These are phyloP conservation scores for Phengaris alcon DNA, from an alignment of 2,888 invertebrate species.

Conservation along the genomic window DNA sequence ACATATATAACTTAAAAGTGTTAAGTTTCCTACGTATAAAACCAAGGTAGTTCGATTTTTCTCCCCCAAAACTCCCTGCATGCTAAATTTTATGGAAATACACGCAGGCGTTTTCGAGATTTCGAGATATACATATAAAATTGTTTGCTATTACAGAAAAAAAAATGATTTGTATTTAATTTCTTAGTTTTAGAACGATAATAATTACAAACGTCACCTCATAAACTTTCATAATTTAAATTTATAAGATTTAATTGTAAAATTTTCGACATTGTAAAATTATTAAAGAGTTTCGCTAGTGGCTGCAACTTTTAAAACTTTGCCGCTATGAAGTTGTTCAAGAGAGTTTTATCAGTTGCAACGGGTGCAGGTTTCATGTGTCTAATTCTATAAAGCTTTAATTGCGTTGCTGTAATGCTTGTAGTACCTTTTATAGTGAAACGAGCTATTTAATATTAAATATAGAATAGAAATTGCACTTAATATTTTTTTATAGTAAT, in stretches of 20 bases:
- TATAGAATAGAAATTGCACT: neutral
- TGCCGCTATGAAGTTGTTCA: neutral
- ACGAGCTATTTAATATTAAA: neutral
- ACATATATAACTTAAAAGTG: too few relatives aligned
- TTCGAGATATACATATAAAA: too few relatives aligned
- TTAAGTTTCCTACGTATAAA: too few relatives aligned
- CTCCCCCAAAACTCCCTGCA: too few relatives aligned
- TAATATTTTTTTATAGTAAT: too few relatives aligned
- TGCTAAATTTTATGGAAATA: too few relatives aligned
- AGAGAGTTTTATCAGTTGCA: slow-evolving; percentile 6
- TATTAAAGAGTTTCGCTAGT: neutral
- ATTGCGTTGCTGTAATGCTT: neutral
- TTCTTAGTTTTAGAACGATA: too few relatives aligned
- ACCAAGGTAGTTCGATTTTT: too few relatives aligned
- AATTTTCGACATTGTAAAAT: neutral
- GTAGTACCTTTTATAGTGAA: neutral
- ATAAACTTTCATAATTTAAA: neutral
- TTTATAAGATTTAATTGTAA: neutral
- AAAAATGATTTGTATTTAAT: too few relatives aligned
- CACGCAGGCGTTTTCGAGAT: too few relatives aligned
- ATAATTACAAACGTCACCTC: neutral
- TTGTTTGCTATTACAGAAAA: too few relatives aligned
- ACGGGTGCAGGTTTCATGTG: neutral
- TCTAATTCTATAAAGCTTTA: neutral
- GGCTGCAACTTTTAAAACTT: slow-evolving; percentile 5